These are phyloP conservation scores for Ooceraea biroi DNA, from an alignment of 1,140 invertebrate genomes.

Conservation along the genomic window DNA sequence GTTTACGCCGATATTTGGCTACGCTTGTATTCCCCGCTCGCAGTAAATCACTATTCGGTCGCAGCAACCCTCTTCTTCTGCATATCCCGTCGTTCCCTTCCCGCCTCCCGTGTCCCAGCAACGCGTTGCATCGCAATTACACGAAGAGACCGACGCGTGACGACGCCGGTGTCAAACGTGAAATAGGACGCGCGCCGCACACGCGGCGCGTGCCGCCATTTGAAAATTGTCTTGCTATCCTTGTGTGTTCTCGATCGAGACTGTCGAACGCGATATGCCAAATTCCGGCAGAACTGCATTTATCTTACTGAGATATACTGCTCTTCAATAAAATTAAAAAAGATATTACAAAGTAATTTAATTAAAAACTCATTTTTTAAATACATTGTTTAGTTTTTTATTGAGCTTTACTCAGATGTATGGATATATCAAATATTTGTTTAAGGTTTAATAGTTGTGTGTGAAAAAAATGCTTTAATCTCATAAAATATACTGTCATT, in stretches of 20 bases:
- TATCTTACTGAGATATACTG: background rate
- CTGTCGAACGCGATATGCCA: background rate
- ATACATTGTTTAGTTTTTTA: background rate
- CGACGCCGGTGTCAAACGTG: slow-evolving; percentile 49
- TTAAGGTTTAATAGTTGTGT: background rate
- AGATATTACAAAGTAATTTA: background rate
- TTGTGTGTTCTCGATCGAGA: background rate
- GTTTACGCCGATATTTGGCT: slow-evolving; percentile 76
- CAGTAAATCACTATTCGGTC: slow-evolving; percentile 69
- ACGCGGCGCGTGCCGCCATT: slow-evolving; percentile 47
- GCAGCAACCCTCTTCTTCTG: slow-evolving; percentile 49
- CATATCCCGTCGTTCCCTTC: background rate
- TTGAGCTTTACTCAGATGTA: background rate
- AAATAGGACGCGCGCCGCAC: slow-evolving; percentile 55
- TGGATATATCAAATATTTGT: background rate
- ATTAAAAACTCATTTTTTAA: background rate
- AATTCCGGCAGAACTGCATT: background rate
- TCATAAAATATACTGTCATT: too few relatives aligned
- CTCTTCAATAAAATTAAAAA: background rate
- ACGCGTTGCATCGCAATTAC: slow-evolving; percentile 59
- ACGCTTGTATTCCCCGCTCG: slow-evolving; percentile 50
- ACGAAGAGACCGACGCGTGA: slow-evolving; percentile 54
- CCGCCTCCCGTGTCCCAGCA: background rate
- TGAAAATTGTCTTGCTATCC: slow-evolving; percentile 39
- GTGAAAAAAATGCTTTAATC: background rate